These are phyloP conservation scores for Bacillus rossius DNA, from an alignment of 1,140 invertebrate species.

Conservation along the genomic window DNA sequence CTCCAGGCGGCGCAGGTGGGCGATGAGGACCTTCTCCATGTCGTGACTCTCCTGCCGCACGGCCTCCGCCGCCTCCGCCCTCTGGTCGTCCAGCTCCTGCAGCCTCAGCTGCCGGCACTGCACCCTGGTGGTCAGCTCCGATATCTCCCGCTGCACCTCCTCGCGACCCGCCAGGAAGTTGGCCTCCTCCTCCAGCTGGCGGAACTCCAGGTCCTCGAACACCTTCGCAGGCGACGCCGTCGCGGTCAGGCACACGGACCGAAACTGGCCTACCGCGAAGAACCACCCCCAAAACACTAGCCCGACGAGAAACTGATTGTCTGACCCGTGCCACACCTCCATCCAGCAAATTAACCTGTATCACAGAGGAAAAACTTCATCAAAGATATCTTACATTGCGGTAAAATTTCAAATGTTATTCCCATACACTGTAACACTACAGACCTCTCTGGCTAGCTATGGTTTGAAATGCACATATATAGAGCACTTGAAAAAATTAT, in stretches of 20 bases:
- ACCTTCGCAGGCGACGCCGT: slow-evolving; percentile 45
- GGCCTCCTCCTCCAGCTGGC: slow-evolving; percentile 86
- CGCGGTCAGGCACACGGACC: too few relatives aligned
- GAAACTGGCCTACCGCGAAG: too few relatives aligned
- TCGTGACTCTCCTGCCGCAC: slow-evolving; percentile 57
- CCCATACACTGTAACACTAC: too few relatives aligned
- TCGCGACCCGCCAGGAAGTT: slow-evolving; percentile 74
- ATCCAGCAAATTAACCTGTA: too few relatives aligned
- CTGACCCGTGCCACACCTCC: too few relatives aligned
- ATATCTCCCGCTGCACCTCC: slow-evolving; percentile 71
- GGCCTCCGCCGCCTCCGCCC: slow-evolving; percentile 50
- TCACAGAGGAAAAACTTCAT: too few relatives aligned
- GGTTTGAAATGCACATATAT: too few relatives aligned
- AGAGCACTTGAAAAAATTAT: too few relatives aligned
- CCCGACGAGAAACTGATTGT: neutral
- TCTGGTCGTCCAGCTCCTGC: slow-evolving; percentile 59
- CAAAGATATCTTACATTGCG: too few relatives aligned
- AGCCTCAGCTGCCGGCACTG: slow-evolving; percentile 56
- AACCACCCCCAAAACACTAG: too few relatives aligned
- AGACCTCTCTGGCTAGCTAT: too few relatives aligned
- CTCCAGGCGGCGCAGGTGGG: slow-evolving; percentile 53
- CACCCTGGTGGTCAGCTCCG: slow-evolving; percentile 57
- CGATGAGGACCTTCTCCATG: slow-evolving; percentile 55
- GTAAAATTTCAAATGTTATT: too few relatives aligned
- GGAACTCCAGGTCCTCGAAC: slow-evolving; percentile 91